Percentiles rank a stretch among this genome's conserved stretches.
Conservation (phyloP, 92 coral and sea anemone genomes). For the Zoanthus sansibaricus region DNA sequence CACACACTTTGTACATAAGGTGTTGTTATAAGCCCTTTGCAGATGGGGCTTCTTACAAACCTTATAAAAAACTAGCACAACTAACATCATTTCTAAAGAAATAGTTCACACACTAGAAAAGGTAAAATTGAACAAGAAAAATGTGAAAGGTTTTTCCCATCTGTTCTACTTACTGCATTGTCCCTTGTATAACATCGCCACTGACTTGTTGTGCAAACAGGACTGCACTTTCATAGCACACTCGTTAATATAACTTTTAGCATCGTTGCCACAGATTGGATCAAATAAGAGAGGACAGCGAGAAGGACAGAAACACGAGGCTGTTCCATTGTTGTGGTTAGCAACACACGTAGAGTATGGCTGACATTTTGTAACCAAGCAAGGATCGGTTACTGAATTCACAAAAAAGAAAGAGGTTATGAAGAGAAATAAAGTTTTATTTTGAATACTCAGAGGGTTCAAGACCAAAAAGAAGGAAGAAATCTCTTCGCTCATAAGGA, state of each 20-base stretch:
- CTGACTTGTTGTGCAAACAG: conserved; percentile 55
- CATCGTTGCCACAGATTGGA: conserved; percentile 70
- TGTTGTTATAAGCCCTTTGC: too few relatives aligned
- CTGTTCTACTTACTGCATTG: conserved; percentile 69
- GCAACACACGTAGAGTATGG: conserved; percentile 64
- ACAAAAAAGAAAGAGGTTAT: neutral
- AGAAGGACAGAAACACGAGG: conserved; percentile 65
- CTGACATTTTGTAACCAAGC: conserved; percentile 63
- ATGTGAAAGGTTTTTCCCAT: neutral
- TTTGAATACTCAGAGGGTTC: too few relatives aligned
- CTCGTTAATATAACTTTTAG: conserved; percentile 59
- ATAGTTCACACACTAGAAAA: too few relatives aligned
- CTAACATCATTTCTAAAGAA: too few relatives aligned
- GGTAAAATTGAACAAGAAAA: neutral
- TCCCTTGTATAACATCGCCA: conserved; percentile 64
- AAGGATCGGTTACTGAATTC: conserved; percentile 49
- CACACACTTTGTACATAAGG: too few relatives aligned
- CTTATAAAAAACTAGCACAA: too few relatives aligned
- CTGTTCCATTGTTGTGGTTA: conserved; percentile 66
- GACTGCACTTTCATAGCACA: conserved; percentile 66
- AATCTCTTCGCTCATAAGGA: too few relatives aligned
- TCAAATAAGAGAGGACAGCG: conserved; percentile 67
- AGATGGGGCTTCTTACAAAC: too few relatives aligned
- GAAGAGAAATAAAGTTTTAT: neutral
- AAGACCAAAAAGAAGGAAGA: too few relatives aligned